Percentiles rank a stretch among this genome's conserved stretches.
These are phyloP conservation scores for Anas acuta DNA, from an alignment of 2,797 vertebrate genomes.

Conservation along the genomic window DNA sequence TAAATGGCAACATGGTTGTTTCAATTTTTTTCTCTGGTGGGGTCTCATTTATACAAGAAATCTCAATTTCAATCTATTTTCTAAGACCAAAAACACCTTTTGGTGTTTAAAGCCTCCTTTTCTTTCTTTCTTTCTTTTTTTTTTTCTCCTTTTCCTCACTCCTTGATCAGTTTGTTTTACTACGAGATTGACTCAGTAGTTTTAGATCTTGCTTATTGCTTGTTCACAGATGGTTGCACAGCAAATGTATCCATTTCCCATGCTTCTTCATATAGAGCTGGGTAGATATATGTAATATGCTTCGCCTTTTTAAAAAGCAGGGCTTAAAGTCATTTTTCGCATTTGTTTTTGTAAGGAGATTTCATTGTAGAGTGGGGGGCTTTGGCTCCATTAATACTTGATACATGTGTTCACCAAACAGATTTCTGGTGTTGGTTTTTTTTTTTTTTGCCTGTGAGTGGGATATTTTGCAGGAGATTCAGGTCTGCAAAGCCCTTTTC, in stretches of 20 bases:
- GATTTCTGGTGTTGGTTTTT: not conserved
- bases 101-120: not conserved
- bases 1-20: slow-evolving; percentile 19
- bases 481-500: not conserved
- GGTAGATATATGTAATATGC: not conserved
- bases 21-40: not conserved
- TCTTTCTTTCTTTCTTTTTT: not conserved
- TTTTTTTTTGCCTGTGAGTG: not conserved
- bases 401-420: not conserved
- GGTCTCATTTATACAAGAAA: not conserved
- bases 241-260: slow-evolving; percentile 13
- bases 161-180: slow-evolving; percentile 18
- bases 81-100: not conserved
- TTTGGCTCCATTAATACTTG: not conserved
- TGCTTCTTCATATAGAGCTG: not conserved
- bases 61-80: not conserved
- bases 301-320: not conserved
- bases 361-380: not conserved
- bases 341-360: not conserved
- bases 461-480: slow-evolving; percentile 2
- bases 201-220: slow-evolving; percentile 26
- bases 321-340: not conserved
- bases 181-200: not conserved
- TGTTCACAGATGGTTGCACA: slow-evolving; percentile 25
- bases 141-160: not conserved